phyloP scores from a whole-genome alignment of 1,140 invertebrate genomes.

The Ceratosolen solmsi region DNA sequence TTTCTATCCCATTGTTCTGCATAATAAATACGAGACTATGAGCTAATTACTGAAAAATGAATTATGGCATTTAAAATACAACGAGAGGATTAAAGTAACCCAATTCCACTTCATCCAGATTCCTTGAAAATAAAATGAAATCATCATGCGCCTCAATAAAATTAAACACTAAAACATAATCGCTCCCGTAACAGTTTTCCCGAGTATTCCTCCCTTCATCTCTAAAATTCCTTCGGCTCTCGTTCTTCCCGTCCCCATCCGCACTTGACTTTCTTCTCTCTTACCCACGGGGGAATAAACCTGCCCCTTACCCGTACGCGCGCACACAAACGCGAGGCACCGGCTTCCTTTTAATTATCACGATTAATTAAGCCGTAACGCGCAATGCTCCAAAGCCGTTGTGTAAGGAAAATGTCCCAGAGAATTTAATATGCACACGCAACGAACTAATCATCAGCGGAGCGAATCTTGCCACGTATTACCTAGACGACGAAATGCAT shows the following conservation, averaged over 20 bases:
- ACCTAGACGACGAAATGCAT: not conserved
- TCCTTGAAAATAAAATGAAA: slow-evolving; percentile 12
- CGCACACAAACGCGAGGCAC: not conserved
- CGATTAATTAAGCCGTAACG: slow-evolving; percentile 68
- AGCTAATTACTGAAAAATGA: not conserved
- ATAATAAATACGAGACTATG: too few relatives aligned
- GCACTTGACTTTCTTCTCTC: slow-evolving; percentile 49
- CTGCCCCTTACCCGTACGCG: not conserved
- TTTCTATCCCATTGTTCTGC: too few relatives aligned
- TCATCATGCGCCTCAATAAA: slow-evolving; percentile 17
- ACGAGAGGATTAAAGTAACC: not conserved
- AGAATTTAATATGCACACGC: slow-evolving; percentile 43
- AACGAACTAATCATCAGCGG: slow-evolving; percentile 34
- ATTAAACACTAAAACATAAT: slow-evolving; percentile 40
- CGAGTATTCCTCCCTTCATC: slow-evolving; percentile 13
- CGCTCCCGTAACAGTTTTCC: slow-evolving; percentile 11
- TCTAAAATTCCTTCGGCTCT: slow-evolving; percentile 32
- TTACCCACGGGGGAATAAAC: slow-evolving; percentile 14
- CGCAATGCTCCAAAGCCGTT: slow-evolving; percentile 27
- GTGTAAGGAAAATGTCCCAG: slow-evolving; percentile 3
- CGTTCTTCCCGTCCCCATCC: slow-evolving; percentile 19
- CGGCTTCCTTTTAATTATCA: slow-evolving; percentile 70
- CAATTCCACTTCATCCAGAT: not conserved
- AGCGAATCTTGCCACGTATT: not conserved
- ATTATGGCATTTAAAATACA: not conserved